Conservation (phyloP, 2,797 vertebrate species). For the Pseudomugil tenellus region DNA sequence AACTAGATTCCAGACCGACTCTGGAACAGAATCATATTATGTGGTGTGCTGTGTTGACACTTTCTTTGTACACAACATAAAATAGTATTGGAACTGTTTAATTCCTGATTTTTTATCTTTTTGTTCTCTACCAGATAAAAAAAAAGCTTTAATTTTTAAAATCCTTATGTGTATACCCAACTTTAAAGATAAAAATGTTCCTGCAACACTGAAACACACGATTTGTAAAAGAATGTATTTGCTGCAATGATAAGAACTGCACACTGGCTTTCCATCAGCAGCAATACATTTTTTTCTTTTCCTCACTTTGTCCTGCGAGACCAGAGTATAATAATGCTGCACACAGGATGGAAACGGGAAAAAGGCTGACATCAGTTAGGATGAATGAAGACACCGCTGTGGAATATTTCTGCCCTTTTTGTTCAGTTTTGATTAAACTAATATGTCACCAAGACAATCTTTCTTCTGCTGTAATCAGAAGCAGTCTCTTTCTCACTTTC, state of each 20-base stretch:
- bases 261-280: background rate
- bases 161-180: too few species aligned
- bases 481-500: constrained; percentile 9
- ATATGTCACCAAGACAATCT: constrained; percentile 61
- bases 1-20: too few species aligned
- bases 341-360: constrained; percentile 29
- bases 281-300: background rate
- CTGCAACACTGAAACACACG: too few species aligned
- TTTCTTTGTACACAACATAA: too few species aligned
- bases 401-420: constrained; percentile 30
- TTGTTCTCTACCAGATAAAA: too few species aligned
- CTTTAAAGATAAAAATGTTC: too few species aligned
- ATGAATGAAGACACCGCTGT: constrained; percentile 37
- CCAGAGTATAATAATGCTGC: constrained; percentile 17
- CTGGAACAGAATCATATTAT: too few species aligned
- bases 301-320: background rate
- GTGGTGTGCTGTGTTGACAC: too few species aligned
- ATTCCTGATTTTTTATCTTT: too few species aligned
- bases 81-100: too few species aligned
- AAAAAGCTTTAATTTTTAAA: too few species aligned
- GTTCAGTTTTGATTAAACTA: constrained; percentile 64
- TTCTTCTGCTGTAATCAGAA: constrained; percentile 48
- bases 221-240: background rate
- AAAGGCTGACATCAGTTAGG: constrained; percentile 32
- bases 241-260: background rate